phyloP scores from a whole-genome alignment of 2,797 vertebrate species.

The Acanthopagrus latus region DNA sequence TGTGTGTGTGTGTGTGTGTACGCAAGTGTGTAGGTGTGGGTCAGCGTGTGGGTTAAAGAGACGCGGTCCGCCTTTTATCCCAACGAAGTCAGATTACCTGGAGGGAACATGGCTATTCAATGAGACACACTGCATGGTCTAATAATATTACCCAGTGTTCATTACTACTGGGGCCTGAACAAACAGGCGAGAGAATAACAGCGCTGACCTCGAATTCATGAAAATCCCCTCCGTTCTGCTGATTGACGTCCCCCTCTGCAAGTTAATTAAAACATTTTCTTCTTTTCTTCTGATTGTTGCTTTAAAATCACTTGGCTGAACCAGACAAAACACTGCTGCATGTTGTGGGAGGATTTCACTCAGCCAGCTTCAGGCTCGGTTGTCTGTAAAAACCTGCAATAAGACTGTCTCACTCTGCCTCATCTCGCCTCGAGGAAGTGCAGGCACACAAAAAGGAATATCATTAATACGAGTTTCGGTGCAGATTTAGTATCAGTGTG shows the following conservation, averaged over 20 bases:
- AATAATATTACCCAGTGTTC: slow-evolving; percentile 61
- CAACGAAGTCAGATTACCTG: slow-evolving; percentile 60
- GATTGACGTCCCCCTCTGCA: slow-evolving; percentile 18
- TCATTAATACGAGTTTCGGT: slow-evolving; percentile 53
- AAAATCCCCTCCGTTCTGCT: background rate
- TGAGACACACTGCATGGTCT: slow-evolving; percentile 40
- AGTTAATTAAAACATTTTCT: slow-evolving; percentile 36
- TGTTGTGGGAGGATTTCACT: slow-evolving; percentile 56
- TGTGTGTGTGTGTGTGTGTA: slow-evolving; percentile 10
- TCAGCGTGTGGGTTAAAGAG: slow-evolving; percentile 51
- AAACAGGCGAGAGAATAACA: slow-evolving; percentile 36
- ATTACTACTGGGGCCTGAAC: slow-evolving; percentile 38
- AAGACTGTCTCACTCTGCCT: slow-evolving; percentile 46
- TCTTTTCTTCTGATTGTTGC: slow-evolving; percentile 29
- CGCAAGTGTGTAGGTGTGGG: slow-evolving; percentile 42
- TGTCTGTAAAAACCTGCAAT: slow-evolving; percentile 66
- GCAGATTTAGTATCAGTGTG: slow-evolving; percentile 30
- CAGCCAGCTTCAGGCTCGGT: slow-evolving; percentile 40
- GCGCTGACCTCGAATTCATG: slow-evolving; percentile 47
- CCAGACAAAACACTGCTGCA: slow-evolving; percentile 36
- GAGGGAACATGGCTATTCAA: slow-evolving; percentile 49
- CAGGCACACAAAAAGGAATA: slow-evolving; percentile 56
- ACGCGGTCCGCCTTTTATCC: slow-evolving; percentile 42
- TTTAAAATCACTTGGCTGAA: slow-evolving; percentile 25
- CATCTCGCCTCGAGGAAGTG: slow-evolving; percentile 54